Percentiles rank a stretch among this genome's conserved stretches.
Conservation (phyloP, 2,888 invertebrate genomes). For the Caenorhabditis auriculariae region DNA sequence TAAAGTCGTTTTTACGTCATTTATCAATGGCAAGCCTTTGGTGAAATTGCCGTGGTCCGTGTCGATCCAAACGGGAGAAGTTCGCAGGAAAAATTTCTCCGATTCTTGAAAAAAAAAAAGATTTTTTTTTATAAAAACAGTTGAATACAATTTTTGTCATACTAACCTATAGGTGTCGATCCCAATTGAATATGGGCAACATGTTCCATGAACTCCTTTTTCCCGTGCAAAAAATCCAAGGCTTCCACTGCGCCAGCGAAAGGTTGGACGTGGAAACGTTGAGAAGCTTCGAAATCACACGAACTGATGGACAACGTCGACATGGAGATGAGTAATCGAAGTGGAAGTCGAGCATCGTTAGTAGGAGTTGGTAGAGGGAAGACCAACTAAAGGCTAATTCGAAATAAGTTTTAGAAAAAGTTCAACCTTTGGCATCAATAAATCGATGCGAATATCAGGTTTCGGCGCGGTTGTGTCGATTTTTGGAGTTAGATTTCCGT, state of each 20-base stretch:
- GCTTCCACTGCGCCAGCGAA: not conserved
- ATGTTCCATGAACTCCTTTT: constrained; percentile 1
- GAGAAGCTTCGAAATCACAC: constrained; percentile 8
- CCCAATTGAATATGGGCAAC: not conserved
- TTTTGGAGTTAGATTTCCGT: constrained; percentile 14
- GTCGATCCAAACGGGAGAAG: constrained; percentile 55
- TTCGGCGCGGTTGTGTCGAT: constrained; percentile 56
- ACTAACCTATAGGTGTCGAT: not conserved
- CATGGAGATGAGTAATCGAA: constrained; percentile 17
- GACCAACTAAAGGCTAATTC: constrained; percentile 16
- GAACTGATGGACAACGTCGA: constrained; percentile 14
- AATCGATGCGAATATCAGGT: constrained; percentile 84
- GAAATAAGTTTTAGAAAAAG: not conserved
- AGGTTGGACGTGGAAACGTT: constrained; percentile 4
- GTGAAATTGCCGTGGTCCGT: constrained; percentile 41
- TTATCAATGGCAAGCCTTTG: constrained; percentile 38
- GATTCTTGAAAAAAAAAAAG: constrained; percentile 17
- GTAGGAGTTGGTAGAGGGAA: constrained; percentile 17
- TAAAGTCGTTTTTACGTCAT: constrained; percentile 26
- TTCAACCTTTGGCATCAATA: constrained; percentile 85
- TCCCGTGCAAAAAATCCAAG: not conserved
- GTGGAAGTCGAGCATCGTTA: constrained; percentile 26
- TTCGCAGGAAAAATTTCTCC: constrained; percentile 24
- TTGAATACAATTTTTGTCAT: no score
- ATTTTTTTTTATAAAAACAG: no score